Percentiles rank a stretch among this genome's conserved stretches.
Evolutionary conservation across 2,113 vertebrate species (phyloP).

Genomic region (Ceyx cyanopectus): DNA sequence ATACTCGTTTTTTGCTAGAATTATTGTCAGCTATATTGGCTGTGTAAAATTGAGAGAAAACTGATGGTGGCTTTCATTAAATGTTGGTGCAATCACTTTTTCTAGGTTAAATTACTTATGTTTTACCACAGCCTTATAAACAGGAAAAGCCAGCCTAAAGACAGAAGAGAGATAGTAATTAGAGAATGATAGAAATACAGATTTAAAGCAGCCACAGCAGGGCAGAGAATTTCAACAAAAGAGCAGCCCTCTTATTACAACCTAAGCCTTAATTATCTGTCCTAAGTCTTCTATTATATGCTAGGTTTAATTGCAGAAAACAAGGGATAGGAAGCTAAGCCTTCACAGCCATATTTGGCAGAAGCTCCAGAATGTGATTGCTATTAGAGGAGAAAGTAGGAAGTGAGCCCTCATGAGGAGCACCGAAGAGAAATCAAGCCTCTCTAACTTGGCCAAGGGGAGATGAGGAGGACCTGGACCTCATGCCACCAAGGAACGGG

Average conservation of each 20-base stretch:
- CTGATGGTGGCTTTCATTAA: not conserved
- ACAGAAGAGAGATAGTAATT: constrained; percentile 59
- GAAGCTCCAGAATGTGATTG: not conserved
- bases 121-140: constrained; percentile 35
- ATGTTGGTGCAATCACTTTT: not conserved
- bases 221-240: constrained; percentile 53
- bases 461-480: not conserved
- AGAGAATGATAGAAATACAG: constrained; percentile 58
- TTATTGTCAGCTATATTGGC: not conserved
- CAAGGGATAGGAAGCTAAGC: constrained; percentile 20
- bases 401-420: not conserved
- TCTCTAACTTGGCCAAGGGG: not conserved
- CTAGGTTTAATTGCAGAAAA: constrained; percentile 39
- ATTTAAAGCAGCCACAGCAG: constrained; percentile 42
- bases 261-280: constrained; percentile 51
- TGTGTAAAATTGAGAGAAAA: not conserved
- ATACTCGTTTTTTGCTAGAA: not conserved
- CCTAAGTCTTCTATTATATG: constrained; percentile 36
- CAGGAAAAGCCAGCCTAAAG: constrained; percentile 65
- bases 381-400: constrained; percentile 30
- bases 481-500: not conserved
- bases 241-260: constrained; percentile 49
- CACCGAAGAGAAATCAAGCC: not conserved
- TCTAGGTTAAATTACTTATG: constrained; percentile 50
- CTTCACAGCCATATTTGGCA: constrained; percentile 12